A percentile compares a stretch with the other conserved stretches of the same genome.
These are phyloP conservation scores for Tetanocera ferruginea DNA, from an alignment of 2,888 invertebrate genomes.

Conservation along the genomic window DNA sequence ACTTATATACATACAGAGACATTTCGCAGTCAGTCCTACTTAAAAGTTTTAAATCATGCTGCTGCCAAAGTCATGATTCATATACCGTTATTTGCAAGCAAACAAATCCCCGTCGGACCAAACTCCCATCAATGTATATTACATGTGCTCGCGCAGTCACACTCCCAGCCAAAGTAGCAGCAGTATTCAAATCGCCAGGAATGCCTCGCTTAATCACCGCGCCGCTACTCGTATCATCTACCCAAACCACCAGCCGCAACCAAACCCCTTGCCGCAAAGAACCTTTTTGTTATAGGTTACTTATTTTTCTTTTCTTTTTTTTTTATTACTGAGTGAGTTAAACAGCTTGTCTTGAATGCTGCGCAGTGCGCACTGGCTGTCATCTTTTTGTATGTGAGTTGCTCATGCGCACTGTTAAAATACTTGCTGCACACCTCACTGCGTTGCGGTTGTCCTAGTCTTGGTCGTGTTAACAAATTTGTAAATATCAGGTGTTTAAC, in stretches of 20 bases:
- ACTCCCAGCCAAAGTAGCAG: neutral
- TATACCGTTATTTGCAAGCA: slow-evolving; percentile 67
- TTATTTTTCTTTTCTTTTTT: no score
- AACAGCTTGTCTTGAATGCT: no score
- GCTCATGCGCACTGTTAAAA: neutral
- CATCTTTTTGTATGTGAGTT: neutral
- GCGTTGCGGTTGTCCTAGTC: neutral
- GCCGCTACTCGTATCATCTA: no score
- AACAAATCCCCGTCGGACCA: slow-evolving; percentile 41
- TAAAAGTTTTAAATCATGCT: slow-evolving; percentile 63
- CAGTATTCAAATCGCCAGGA: neutral
- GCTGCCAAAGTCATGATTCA: slow-evolving; percentile 69
- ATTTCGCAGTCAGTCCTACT: neutral
- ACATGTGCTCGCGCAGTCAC: neutral
- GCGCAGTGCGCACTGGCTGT: no score
- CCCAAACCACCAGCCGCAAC: no score
- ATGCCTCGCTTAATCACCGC: no score
- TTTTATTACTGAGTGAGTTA: no score
- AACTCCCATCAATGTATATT: neutral
- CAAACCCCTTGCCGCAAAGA: no score
- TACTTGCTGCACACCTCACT: no score
- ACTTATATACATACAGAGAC: neutral
- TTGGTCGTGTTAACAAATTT: slow-evolving; percentile 59
- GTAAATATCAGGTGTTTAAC: slow-evolving; percentile 65
- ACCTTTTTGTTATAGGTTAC: no score